Base-by-base conservation (phyloP, 2,797 vertebrate genomes). In the Enteromius treurensis region DNA sequence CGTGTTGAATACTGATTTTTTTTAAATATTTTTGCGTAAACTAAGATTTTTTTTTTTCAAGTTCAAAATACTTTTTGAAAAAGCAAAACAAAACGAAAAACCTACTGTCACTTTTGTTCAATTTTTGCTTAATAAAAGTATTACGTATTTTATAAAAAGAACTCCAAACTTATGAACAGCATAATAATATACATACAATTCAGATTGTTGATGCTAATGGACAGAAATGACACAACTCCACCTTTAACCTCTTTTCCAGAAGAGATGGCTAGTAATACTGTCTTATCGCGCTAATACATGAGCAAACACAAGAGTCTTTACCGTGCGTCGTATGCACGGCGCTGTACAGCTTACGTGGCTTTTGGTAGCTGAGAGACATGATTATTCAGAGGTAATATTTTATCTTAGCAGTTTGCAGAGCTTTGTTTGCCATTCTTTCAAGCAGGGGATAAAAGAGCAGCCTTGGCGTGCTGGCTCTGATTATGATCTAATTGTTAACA, bases 361-460 rank as follows among this genome's bases (percentile, higher is more conserved):
- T 92, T 90, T 89, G 91, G 89, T 92, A 91, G 87, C 91, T 82
- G 89, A 86, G 90, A 92, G 90, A 93, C 93, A 90, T 88, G 82
- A 89, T 91, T 91, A 91, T 92, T 93, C 92, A 91, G 88, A 89
- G 92, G 91, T 89, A 91, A 89, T 90, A 89, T 93, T 94, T 94
- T 93, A 94, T 94, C 93, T 94, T 92, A 91, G 93, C 95, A 93
- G 93, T 94, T 93, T 90, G 83, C 87, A 45, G 84, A 83, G 86
- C 93, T 96, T 96, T 97, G 95, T 97, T 97, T 97, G 96, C 94
- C 90, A 94, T 95, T 95, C 96, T 97, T 96, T 96, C 96, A 97
- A 96, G 95, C 94, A 85, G 85, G 90, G 96, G 95, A 97, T 97
- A 95, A 97, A 97, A 97, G 96, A 92, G 85, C 93, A 93, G 93